These are phyloP conservation scores for Cetoscarus ocellatus DNA, from an alignment of 2,797 vertebrate genomes.

Conservation along the genomic window DNA sequence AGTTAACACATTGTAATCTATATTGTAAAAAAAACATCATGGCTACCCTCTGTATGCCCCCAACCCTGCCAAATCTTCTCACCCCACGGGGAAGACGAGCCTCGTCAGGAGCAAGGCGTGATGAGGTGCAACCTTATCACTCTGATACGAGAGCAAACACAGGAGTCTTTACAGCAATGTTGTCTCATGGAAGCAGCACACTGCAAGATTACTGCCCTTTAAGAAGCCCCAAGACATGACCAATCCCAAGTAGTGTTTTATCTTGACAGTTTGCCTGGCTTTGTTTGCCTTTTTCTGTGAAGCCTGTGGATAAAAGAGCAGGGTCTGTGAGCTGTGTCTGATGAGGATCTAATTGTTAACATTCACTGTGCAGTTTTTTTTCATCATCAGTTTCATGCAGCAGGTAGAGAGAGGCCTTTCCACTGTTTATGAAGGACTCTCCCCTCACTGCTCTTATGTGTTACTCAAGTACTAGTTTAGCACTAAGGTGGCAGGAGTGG, in stretches of 20 bases:
- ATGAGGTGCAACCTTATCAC: constrained; percentile 73
- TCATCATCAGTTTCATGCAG: constrained; percentile 77
- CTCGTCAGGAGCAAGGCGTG: constrained; percentile 55
- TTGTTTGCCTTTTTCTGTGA: constrained; percentile 95
- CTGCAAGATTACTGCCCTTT: constrained; percentile 76
- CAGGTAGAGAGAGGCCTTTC: constrained; percentile 79
- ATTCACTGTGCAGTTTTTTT: constrained; percentile 76
- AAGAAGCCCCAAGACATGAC: constrained; percentile 78
- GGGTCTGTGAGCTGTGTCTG: constrained; percentile 90
- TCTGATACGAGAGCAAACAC: constrained; percentile 82
- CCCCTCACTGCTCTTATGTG: constrained; percentile 70
- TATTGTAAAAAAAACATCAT: constrained; percentile 18
- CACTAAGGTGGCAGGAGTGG: constrained; percentile 84
- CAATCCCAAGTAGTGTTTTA: constrained; percentile 83
- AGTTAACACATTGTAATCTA: constrained; percentile 19
- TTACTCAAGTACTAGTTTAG: constrained; percentile 89
- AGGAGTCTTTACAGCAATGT: constrained; percentile 69
- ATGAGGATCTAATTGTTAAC: constrained; percentile 96
- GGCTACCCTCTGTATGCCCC: constrained; percentile 26
- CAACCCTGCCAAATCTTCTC: constrained; percentile 41
- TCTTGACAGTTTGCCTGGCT: constrained; percentile 84
- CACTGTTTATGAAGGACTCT: constrained; percentile 74
- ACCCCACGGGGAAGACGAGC: constrained; percentile 54
- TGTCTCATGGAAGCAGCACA: constrained; percentile 54
- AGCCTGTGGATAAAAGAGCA: constrained; percentile 92